Base-by-base conservation (phyloP, 2,797 vertebrate genomes). In the Fistularia commersonii region DNA sequence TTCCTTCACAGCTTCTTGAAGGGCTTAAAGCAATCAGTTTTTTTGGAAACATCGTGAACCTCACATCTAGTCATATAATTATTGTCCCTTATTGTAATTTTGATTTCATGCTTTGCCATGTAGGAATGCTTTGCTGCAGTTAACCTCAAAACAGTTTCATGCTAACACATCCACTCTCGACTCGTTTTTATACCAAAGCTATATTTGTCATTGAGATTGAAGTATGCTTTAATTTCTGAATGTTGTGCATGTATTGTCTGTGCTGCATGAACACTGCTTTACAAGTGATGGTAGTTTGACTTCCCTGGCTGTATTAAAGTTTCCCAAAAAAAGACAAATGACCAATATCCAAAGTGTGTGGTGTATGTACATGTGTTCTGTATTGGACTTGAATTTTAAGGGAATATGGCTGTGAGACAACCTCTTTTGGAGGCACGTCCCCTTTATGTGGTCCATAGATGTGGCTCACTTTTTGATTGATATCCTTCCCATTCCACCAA, bases 301-400 rank as follows among this genome's bases (percentile, higher is more conserved):
- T 70, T 71, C 68, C 64, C 66, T 71, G 45, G 48, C 14, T 38
- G 0, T 42, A 32, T 39, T 51, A 38, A 15, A 49, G 53, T 36
- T 53, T 69, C 81, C 72, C 69, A 79, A 58, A 51, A 63, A 43
- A 55, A 66, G 70, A 57, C 72, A 62, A 55, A n/a, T n/a, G n/a
- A 57, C 46, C 42, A 57, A 74, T 80, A 74, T 74, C 76, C 37
- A 72, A 73, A 78, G 66, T 63, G 60, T 72, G 51, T 54, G 74
- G 64, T 46, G 41, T 53, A 57, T n/a, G n/a, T n/a, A n/a, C n/a
- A n/a, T n/a, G n/a, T n/a, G n/a, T 56, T 80, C 80, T 74, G 38
- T 75, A 31, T 78, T 81, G 78, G 74, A 62, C 40, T 45, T 54
- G 14, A 12, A 39, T 76, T 81, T 66, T 75, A 72, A 77, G 40